Evolutionary conservation across 2,113 vertebrate genomes (phyloP).

Genomic region (Corythaixoides concolor): DNA sequence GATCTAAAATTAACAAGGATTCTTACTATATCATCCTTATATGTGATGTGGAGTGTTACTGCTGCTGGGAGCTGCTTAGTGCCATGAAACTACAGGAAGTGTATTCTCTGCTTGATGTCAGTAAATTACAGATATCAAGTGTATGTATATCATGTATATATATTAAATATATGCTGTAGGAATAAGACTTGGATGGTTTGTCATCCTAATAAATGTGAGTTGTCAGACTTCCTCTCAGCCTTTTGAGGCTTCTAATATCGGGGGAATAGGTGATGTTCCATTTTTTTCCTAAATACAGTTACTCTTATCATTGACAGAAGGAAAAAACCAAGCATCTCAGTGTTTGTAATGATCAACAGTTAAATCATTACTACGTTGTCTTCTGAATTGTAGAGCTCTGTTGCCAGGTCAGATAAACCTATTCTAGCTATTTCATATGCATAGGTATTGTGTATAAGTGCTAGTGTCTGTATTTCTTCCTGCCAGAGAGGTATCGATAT

Average conservation of each 20-base stretch:
- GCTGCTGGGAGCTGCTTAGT: background rate
- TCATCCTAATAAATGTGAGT: background rate
- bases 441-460: background rate
- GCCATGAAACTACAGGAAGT: background rate
- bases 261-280: background rate
- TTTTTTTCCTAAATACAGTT: background rate
- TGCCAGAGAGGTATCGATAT: background rate
- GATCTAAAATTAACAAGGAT: background rate
- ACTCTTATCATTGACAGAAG: background rate
- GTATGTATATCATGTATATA: background rate
- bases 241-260: background rate
- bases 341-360: background rate
- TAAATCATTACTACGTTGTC: background rate
- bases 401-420: background rate
- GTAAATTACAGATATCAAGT: background rate
- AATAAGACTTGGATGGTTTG: background rate
- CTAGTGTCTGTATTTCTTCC: background rate
- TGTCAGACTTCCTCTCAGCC: background rate
- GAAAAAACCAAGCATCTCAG: background rate
- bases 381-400: background rate
- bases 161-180: background rate
- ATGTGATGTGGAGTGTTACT: background rate
- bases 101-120: background rate
- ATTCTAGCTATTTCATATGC: background rate
- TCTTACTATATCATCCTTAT: background rate